Base-by-base conservation (phyloP, 2,888 invertebrate species). In the Xanthia icteritia region DNA sequence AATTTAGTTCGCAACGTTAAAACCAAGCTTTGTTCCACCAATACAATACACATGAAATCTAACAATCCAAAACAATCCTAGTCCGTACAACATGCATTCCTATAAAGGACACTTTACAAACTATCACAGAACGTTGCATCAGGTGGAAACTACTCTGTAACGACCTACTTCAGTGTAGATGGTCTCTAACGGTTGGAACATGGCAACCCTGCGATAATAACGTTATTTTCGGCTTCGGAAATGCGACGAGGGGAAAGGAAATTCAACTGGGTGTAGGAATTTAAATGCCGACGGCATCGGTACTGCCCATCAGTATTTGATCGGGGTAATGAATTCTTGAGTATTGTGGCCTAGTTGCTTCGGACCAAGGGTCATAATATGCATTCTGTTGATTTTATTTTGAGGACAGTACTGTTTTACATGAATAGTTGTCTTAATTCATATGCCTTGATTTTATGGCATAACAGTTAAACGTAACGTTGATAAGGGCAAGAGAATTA, bases 181-280 rank as follows among this genome's bases (percentile, higher is more conserved):
- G 60, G 77, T 77, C 65, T 75, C 54, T 77, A 72, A 77, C 60
- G 66, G 27, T 58, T 73, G 20, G 39, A 73, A 81, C 51, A 79
- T 45, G 58, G 60, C 72, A 31, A 42, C 51, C 65, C 63, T 20
- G 17, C 20, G 39, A 72, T 83, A 81, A 81, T 75, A 77, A 76
- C 60, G 45, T 70, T 86, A 81, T 79, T 86, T 88, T 88, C 48
- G 73, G 71, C 23, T 73, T 76, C 73, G 76, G 63, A 85, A 83
- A 86, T 78, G 74, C 76, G 56, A 77, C 68, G 39, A 39, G 0
- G 45, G 72, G 51, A 72, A 67, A 77, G 75, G 80, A 83, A 88
- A 79, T 81, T 83, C 70, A 58, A 71, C 39, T 76, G 67, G 77
- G 65, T 45, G 13, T 51, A 66, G 74, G 64, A 76, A 74, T 85